Percentiles rank a stretch among this genome's conserved stretches.
Evolutionary conservation across 2,888 invertebrate genomes (phyloP).

Genomic region (Chloroclysta siterata): DNA sequence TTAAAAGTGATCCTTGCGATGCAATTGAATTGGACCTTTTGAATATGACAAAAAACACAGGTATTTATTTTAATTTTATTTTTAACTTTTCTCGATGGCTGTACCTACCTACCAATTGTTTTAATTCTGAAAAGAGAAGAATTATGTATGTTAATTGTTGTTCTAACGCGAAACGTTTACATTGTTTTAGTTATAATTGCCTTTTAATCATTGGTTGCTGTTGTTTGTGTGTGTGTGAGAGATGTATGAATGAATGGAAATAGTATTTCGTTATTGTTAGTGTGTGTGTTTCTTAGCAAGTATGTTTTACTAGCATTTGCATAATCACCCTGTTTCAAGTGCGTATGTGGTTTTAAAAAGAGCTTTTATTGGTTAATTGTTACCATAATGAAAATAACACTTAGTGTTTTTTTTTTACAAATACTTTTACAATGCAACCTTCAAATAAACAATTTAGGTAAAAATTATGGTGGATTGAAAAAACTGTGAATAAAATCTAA

Average conservation of each 20-base stretch:
- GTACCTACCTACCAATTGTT: constrained; percentile 62
- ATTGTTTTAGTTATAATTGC: constrained; percentile 71
- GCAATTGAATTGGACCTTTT: too few relatives aligned
- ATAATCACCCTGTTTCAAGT: background rate
- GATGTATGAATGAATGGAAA: constrained; percentile 14
- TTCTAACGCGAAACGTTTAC: constrained; percentile 63
- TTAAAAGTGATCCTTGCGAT: too few relatives aligned
- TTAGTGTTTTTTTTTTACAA: too few relatives aligned
- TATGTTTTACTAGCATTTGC: background rate
- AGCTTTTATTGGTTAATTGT: too few relatives aligned
- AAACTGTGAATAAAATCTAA: too few relatives aligned
- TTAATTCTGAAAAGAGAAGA: constrained; percentile 72
- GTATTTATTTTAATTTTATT: too few relatives aligned
- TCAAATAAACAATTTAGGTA: too few relatives aligned
- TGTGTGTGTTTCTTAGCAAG: constrained; percentile 4
- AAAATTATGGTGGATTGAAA: too few relatives aligned
- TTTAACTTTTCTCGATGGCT: constrained; percentile 31
- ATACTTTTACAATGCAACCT: too few relatives aligned
- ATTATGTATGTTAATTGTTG: constrained; percentile 77
- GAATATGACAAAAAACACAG: too few relatives aligned
- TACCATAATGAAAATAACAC: too few relatives aligned
- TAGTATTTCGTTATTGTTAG: constrained; percentile 14
- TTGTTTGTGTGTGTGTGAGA: constrained; percentile 7
- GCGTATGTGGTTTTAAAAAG: background rate
- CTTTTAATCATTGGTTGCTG: constrained; percentile 61